A percentile compares a stretch with the other conserved stretches of the same genome.
Conservation (phyloP, 2,113 vertebrate species). For the Oceanodroma tethys region DNA sequence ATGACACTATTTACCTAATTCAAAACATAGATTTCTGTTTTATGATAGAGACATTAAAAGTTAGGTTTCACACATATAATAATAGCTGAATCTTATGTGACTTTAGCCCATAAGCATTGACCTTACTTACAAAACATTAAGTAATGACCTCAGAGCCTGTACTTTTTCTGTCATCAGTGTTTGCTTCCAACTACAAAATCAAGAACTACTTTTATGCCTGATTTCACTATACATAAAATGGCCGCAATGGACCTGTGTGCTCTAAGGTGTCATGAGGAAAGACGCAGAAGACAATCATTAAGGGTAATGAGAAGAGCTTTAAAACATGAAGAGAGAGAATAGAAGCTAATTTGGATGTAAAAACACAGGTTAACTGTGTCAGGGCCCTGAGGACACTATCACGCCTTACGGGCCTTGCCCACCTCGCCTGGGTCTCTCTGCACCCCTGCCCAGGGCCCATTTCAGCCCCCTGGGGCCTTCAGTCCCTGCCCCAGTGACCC, state of each 20-base stretch:
- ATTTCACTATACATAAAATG: neutral
- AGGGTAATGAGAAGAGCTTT: neutral
- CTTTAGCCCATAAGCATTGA: neutral
- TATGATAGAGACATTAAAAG: neutral
- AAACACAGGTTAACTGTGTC: neutral
- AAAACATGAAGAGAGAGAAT: neutral
- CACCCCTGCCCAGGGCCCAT: no score
- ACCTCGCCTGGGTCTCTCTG: neutral
- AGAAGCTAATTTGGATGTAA: neutral
- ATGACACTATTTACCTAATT: neutral
- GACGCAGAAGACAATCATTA: neutral
- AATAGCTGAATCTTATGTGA: neutral
- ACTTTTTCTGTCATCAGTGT: neutral
- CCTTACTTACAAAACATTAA: neutral
- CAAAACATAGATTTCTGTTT: neutral
- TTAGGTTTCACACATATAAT: neutral
- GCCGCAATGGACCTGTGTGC: neutral
- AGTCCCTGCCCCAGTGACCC: accelerated
- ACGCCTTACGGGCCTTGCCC: neutral
- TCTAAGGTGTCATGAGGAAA: neutral
- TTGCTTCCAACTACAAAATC: neutral
- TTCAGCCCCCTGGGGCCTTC: accelerated
- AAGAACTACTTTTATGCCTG: neutral
- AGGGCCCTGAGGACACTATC: neutral
- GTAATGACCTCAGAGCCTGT: neutral